Base-by-base conservation (phyloP, 2,113 vertebrate species). In the Callipepla californica region DNA sequence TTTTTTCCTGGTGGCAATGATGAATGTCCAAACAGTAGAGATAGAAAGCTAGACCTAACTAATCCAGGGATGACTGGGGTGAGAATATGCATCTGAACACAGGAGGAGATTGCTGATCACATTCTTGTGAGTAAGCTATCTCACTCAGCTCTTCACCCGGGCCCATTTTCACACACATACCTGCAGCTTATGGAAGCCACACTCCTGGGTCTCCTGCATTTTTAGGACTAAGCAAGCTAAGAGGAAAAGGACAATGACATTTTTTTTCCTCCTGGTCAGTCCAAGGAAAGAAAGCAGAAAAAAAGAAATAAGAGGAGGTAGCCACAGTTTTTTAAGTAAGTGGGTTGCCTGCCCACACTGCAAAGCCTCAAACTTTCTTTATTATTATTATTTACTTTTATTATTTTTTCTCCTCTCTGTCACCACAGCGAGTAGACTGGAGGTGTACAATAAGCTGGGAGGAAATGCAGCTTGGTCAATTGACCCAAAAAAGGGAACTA, bases 81-180 rank as follows among this genome's bases (percentile, higher is more conserved):
- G 11, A 91, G 15, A 84, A 75, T 38, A 32, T 55, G 13, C 14
- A 34, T 21, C 6, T 23, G n/a, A 73, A 48, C 17, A 62, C 19
- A 75, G 15, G 0, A 1, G 57, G 13, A 11, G 25, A 84, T 36
- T 83, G 80, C 12, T 55, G 18, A 63, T 74, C 8, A 21, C 9
- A 3, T 36, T 7, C 11, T 77, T 48, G 11, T 0, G 0, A 69
- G 42, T 58, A 9, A 80, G 32, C 16, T 75, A 9, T 8, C 8
- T 9, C 23, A 66, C 6, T 8, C 13, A 66, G 55, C 34, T 53
- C 36, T 50, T 6, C 17, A 30, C 1, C 21, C 7, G 4, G 4
- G 3, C 11, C 21, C 3, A 0, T 5, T n/a, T 53, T 47, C 74
- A 42, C 7, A 62, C 9, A 20, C 22, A 8, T 1, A 4, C 14